Base-by-base conservation (phyloP, 2,113 vertebrate genomes). In the Pelobates fuscus region DNA sequence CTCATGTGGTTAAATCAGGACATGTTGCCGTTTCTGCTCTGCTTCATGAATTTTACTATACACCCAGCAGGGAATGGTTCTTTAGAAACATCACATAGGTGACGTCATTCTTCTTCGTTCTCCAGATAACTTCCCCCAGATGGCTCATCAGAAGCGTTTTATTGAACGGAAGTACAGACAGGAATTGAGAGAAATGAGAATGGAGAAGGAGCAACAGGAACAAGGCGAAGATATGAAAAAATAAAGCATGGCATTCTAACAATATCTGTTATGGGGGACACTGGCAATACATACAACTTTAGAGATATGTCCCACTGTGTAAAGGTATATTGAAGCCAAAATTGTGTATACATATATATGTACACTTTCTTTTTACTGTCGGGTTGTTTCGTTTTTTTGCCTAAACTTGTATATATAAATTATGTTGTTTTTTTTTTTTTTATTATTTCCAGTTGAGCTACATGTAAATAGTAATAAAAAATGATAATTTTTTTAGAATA, bases 131-230 rank as follows among this genome's bases (percentile, higher is more conserved):
- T 99, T 99, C 87, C 97, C 97, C 84, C 97, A 99, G 94, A 99
- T 99, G 97, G 96, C 97, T 84, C 96, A 99, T 94, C 97, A 99
- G 95, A 99, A 99, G 87, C 97, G 97, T 83, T 99, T 99, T 94
- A 99, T 99, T 86, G 97, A 99, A 90, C 93, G 97, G 84, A 99
- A 99, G 82, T 99, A 99, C 91, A 86, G 96, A 72, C 97, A 98
- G 88, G 97, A 99, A 90, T 92, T 99, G 88, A 98, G 96, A 92
- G 97, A 99, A 94, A 93, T 98, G 96, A 95, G 97, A 86, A 93
- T 95, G 82, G 95, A 98, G 90, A 92, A 93, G 79, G 97, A 99
- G 82, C 91, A 95, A 78, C 96, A 98, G 81, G 95, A 98, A 88
- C 29, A 29, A 81, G 79, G 84, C 8, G 94, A 96, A 79, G 94